Percentiles rank a stretch among this genome's conserved stretches.
phyloP scores from a whole-genome alignment of 2,797 vertebrate genomes.

The Acipenser transmontanus region DNA sequence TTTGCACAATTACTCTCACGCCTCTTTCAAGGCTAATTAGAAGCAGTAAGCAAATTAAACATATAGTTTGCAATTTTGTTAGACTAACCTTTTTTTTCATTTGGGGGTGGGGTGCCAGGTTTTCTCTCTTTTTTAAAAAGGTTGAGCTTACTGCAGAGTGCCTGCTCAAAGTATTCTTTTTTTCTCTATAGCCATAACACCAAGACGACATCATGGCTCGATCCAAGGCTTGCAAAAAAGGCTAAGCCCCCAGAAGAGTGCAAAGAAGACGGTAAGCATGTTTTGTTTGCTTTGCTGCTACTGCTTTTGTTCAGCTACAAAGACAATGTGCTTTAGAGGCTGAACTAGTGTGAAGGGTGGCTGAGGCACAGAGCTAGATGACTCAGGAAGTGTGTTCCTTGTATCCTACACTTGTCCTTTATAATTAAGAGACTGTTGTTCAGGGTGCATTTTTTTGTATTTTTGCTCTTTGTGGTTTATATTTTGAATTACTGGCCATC shows the following conservation, averaged over 20 bases:
- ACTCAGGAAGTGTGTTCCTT: too few relatives aligned
- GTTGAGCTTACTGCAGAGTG: slow-evolving; percentile 23
- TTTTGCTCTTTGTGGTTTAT: too few relatives aligned
- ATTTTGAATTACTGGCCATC: too few relatives aligned
- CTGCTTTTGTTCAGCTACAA: slow-evolving; percentile 3
- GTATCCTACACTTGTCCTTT: too few relatives aligned
- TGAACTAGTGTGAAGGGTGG: too few relatives aligned
- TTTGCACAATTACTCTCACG: slow-evolving; percentile 72
- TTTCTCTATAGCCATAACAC: slow-evolving; percentile 95
- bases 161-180: neutral
- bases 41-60: slow-evolving; percentile 87
- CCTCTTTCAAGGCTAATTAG: slow-evolving; percentile 79
- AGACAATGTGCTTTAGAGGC: too few relatives aligned
- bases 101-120: slow-evolving; percentile 22
- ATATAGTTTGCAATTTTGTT: slow-evolving; percentile 85
- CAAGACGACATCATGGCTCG: slow-evolving; percentile 98
- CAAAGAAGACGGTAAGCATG: slow-evolving; percentile 93
- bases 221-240: slow-evolving; percentile 97
- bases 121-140: slow-evolving; percentile 15
- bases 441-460: too few relatives aligned
- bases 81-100: slow-evolving; percentile 46
- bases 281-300: neutral
- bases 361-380: too few relatives aligned
- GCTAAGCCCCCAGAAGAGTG: slow-evolving; percentile 97
- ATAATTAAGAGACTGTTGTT: too few relatives aligned